phyloP scores from a whole-genome alignment of 2,888 invertebrate species.

The Lasioglossum lativentre region DNA sequence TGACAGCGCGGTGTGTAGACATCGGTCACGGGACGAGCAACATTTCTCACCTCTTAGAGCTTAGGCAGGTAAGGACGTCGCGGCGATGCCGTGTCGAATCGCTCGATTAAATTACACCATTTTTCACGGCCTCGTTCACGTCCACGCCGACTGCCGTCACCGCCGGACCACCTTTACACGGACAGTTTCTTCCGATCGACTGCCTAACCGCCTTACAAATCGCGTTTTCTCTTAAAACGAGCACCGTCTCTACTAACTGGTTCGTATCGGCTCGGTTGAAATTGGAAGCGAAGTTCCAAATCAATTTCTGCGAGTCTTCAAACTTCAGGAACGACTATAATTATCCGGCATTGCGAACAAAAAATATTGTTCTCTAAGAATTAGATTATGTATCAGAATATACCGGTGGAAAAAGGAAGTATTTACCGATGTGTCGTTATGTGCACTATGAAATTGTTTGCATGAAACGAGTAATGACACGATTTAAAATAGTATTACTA shows the following conservation, averaged over 20 bases:
- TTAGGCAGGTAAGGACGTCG: slow-evolving; percentile 68
- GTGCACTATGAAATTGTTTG: no score
- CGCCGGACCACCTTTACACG: background rate
- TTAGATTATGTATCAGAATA: background rate
- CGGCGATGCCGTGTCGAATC: slow-evolving; percentile 73
- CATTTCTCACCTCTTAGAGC: slow-evolving; percentile 81
- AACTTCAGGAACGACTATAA: background rate
- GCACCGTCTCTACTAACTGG: no score
- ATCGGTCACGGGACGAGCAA: slow-evolving; percentile 80
- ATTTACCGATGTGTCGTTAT: no score
- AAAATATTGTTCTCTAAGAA: background rate
- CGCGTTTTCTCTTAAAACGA: background rate
- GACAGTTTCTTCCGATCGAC: slow-evolving; percentile 49
- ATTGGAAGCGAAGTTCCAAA: background rate
- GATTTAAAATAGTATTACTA: background rate
- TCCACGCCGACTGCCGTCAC: slow-evolving; percentile 32
- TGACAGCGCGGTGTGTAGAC: slow-evolving; percentile 81
- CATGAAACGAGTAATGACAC: no score
- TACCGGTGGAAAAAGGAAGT: no score
- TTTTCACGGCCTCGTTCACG: slow-evolving; percentile 73
- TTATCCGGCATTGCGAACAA: no score
- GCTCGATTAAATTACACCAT: slow-evolving; percentile 78
- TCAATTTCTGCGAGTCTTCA: background rate
- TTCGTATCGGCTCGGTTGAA: background rate
- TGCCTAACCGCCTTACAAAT: slow-evolving; percentile 34